These are phyloP conservation scores for Todiramphus saurophagus DNA, from an alignment of 2,113 vertebrate genomes.

Conservation along the genomic window DNA sequence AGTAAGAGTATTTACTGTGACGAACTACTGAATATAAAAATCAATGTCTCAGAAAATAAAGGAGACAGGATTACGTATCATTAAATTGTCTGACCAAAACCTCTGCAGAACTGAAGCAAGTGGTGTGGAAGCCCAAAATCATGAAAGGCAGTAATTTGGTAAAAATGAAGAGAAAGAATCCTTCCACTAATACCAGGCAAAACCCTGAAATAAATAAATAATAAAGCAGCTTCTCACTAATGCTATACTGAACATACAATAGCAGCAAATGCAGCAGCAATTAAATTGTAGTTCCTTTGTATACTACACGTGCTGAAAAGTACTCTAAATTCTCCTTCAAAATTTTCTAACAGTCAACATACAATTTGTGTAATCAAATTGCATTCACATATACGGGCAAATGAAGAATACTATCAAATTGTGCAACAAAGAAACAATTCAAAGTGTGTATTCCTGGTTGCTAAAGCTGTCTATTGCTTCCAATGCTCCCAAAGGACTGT, in stretches of 20 bases:
- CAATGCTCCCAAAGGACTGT: constrained; percentile 55
- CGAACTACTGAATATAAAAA: constrained; percentile 24
- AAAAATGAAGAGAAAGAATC: background rate
- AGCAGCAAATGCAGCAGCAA: constrained; percentile 51
- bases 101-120: background rate
- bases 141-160: background rate
- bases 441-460: constrained; percentile 28
- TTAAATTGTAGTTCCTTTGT: constrained; percentile 47
- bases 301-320: background rate
- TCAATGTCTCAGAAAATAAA: background rate
- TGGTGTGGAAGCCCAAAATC: background rate
- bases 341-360: constrained; percentile 40
- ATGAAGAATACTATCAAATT: constrained; percentile 52
- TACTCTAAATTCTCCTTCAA: constrained; percentile 7
- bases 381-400: constrained; percentile 52
- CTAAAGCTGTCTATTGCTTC: constrained; percentile 50
- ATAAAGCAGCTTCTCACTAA: background rate
- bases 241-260: constrained; percentile 22
- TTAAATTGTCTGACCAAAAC: constrained; percentile 2
- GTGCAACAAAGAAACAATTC: constrained; percentile 62
- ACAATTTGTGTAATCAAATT: constrained; percentile 63
- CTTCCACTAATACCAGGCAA: background rate
- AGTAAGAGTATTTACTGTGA: background rate
- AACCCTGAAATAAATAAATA: constrained; percentile 1
- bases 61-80: background rate